Evolutionary conservation across 2,113 vertebrate genomes (phyloP).

Genomic region (Notechis scutatus): DNA sequence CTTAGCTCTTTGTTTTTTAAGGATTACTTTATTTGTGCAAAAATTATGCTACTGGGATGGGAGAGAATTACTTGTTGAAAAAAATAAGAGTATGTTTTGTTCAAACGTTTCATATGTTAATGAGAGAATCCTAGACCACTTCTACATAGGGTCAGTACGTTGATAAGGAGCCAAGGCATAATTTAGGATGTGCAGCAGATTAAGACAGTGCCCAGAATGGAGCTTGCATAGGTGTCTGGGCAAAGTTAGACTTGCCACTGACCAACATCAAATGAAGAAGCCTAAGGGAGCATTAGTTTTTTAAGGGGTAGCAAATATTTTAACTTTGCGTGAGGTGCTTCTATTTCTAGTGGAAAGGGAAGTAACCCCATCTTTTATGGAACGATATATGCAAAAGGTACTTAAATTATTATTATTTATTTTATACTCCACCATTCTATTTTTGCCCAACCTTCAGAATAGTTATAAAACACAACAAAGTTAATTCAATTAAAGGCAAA

Average conservation of each 20-base stretch:
- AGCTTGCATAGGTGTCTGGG: not conserved
- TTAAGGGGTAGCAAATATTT: not conserved
- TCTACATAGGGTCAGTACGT: not conserved
- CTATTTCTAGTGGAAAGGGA: not conserved
- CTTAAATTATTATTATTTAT: not conserved
- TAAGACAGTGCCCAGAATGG: not conserved
- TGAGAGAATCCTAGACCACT: not conserved
- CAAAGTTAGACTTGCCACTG: not conserved
- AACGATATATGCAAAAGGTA: not conserved
- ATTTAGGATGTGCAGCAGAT: not conserved
- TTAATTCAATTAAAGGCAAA: not conserved
- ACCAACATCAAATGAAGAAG: not conserved
- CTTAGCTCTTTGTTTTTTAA: not conserved
- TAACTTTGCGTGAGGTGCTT: not conserved
- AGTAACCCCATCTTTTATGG: not conserved
- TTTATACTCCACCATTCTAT: not conserved
- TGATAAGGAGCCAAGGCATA: not conserved
- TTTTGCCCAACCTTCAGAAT: not conserved
- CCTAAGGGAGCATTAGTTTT: not conserved
- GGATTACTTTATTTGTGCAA: not conserved
- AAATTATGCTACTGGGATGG: not conserved
- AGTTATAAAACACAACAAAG: not conserved
- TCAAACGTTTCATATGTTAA: not conserved
- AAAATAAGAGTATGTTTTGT: not conserved
- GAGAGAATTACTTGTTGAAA: not conserved